Conservation (phyloP, 2,113 vertebrate genomes). For the Engystomops pustulosus region DNA sequence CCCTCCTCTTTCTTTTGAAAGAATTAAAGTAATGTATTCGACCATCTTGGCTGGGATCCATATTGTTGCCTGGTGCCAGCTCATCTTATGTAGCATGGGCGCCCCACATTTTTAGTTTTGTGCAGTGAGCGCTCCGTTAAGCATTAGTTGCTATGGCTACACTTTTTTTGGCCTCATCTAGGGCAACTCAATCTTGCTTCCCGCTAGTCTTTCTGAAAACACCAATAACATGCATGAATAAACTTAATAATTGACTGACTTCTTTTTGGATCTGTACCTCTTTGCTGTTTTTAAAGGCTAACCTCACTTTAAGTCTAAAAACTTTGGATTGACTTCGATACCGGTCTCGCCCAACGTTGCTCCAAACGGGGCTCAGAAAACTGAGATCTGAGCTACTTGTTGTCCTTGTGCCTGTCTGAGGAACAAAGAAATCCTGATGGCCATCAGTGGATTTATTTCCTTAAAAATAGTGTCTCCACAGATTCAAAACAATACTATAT, state of each 20-base stretch:
- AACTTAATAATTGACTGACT: conserved; percentile 17
- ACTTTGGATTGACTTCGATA: background rate
- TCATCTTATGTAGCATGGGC: conserved; percentile 29
- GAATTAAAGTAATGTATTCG: conserved; percentile 28
- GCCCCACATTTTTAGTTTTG: conserved; percentile 11
- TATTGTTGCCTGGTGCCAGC: conserved; percentile 31
- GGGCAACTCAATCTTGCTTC: background rate
- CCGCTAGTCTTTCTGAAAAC: conserved; percentile 13
- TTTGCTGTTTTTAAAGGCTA: background rate
- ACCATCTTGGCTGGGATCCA: conserved; percentile 24
- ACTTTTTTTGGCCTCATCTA: background rate
- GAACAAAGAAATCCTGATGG: background rate
- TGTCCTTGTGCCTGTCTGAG: background rate
- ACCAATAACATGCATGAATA: conserved; percentile 25
- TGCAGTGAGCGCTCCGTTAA: conserved; percentile 20
- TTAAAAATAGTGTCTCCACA: background rate
- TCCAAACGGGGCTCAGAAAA: background rate
- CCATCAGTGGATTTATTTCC: background rate
- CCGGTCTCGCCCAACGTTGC: background rate
- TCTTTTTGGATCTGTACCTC: background rate
- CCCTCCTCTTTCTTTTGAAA: background rate
- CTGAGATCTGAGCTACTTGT: background rate
- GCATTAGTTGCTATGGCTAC: conserved; percentile 16
- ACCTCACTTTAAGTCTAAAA: background rate
- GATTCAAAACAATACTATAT: no score